These are phyloP conservation scores for Steinernema hermaphroditum DNA, from an alignment of 2,888 invertebrate genomes.

Conservation along the genomic window DNA sequence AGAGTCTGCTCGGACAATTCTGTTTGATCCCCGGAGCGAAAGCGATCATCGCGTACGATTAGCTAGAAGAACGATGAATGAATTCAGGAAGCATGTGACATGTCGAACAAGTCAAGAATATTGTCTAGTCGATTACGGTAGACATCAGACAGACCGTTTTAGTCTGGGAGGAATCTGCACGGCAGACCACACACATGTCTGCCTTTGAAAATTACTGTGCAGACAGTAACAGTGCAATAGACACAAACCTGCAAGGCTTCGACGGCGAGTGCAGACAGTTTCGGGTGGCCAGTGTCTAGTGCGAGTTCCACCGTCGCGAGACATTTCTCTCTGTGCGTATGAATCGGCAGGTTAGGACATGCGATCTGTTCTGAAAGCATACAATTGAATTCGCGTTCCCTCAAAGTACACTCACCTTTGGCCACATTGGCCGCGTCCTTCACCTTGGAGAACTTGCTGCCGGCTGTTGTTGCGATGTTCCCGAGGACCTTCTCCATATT, in stretches of 20 bases:
- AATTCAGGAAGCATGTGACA: background rate
- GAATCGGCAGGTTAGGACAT: slow-evolving; percentile 31
- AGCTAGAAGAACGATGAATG: slow-evolving; percentile 35
- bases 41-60: slow-evolving; percentile 52
- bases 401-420: background rate
- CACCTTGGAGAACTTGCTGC: slow-evolving; percentile 1
- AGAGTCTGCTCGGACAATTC: slow-evolving; percentile 71
- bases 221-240: background rate
- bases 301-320: slow-evolving; percentile 83
- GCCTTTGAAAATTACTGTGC: too few species aligned
- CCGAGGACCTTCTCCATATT: slow-evolving; percentile 22
- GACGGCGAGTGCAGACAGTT: slow-evolving; percentile 80
- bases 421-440: slow-evolving; percentile 10
- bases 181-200: too few species aligned
- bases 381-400: background rate
- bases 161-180: too few species aligned
- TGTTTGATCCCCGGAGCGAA: slow-evolving; percentile 42
- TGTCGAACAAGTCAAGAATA: too few species aligned
- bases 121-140: too few species aligned
- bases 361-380: background rate
- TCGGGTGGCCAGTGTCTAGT: slow-evolving; percentile 83
- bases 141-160: too few species aligned
- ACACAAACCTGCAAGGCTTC: slow-evolving; percentile 83
- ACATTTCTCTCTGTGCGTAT: slow-evolving; percentile 74
- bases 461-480: slow-evolving; percentile 1